Conservation (phyloP, 2,797 vertebrate genomes). For the Arrhamphus sclerolepis region DNA sequence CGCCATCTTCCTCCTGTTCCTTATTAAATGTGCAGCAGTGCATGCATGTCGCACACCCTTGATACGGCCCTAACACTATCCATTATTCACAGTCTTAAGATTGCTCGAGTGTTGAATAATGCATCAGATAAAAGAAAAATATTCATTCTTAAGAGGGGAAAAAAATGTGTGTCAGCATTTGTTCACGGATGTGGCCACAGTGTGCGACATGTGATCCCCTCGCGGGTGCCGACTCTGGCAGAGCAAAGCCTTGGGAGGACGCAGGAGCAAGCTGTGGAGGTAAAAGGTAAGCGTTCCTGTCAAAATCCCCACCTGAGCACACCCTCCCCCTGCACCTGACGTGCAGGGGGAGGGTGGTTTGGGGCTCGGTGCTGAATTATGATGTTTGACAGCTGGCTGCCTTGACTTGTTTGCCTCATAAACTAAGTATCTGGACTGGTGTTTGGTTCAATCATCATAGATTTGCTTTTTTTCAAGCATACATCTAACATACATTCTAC, state of each 20-base stretch:
- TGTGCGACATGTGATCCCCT: conserved; percentile 21
- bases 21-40: conserved; percentile 61
- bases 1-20: conserved; percentile 17
- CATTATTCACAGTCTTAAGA: conserved; percentile 74
- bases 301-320: conserved; percentile 25
- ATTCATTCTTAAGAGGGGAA: conserved; percentile 46
- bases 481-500: conserved; percentile 2
- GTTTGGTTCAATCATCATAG: conserved; percentile 2
- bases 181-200: conserved; percentile 34
- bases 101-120: conserved; percentile 70
- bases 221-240: too few species aligned
- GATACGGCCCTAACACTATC: conserved; percentile 58
- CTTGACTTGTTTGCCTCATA: conserved; percentile 12
- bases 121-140: conserved; percentile 53
- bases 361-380: background rate
- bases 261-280: conserved; percentile 27
- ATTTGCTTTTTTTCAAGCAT: background rate
- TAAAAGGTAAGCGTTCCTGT: conserved; percentile 12
- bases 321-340: too few species aligned
- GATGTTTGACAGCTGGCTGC: conserved; percentile 32
- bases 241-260: conserved; percentile 8
- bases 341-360: background rate
- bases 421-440: conserved; percentile 6
- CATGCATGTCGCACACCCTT: conserved; percentile 62
- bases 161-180: conserved; percentile 66